These are phyloP conservation scores for Gavia stellata DNA, from an alignment of 2,113 vertebrate species.

Conservation along the genomic window DNA sequence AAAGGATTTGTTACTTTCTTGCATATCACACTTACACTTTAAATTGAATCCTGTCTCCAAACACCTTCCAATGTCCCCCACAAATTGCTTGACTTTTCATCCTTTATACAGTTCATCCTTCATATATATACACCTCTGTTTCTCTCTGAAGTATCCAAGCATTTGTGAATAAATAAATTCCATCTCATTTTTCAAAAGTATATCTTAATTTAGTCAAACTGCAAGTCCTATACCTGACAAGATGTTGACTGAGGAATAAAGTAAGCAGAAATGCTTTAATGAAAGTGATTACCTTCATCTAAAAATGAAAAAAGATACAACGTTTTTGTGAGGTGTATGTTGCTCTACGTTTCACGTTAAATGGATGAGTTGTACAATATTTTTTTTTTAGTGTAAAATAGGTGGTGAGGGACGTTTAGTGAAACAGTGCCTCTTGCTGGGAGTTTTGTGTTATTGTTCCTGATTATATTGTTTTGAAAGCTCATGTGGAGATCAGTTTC, in stretches of 20 bases:
- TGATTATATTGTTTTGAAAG: background rate
- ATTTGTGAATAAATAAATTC: background rate
- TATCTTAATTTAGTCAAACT: background rate
- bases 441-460: background rate
- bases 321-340: background rate
- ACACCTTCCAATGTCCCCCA: background rate
- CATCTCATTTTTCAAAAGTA: background rate
- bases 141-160: background rate
- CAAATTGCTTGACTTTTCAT: background rate
- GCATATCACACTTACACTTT: background rate
- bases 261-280: background rate
- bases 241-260: background rate
- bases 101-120: background rate
- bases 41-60: background rate
- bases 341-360: background rate
- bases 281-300: background rate
- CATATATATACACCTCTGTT: background rate
- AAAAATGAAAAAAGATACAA: background rate
- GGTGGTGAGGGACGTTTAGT: background rate
- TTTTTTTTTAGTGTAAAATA: background rate
- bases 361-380: background rate
- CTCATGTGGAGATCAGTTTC: background rate
- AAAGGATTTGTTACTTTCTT: background rate
- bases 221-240: background rate
- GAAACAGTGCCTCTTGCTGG: background rate